Percentiles rank a stretch among this genome's conserved stretches.
Evolutionary conservation across 2,113 vertebrate genomes (phyloP).

Genomic region (Turdus rufiventris): DNA sequence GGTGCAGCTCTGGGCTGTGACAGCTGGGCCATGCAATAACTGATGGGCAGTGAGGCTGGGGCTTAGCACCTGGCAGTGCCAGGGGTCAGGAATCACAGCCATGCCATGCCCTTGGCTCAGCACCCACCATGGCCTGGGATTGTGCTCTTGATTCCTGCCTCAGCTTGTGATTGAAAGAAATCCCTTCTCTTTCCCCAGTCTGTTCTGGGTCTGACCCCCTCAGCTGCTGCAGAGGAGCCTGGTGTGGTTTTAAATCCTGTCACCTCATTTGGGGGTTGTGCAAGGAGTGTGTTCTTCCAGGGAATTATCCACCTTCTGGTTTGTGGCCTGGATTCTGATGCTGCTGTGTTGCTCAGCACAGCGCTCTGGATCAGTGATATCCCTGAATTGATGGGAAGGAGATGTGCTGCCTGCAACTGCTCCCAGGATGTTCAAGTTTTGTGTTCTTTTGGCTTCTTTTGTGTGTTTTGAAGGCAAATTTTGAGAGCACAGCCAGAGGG

Average conservation of each 20-base stretch:
- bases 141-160: not conserved
- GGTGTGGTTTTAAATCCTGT: not conserved
- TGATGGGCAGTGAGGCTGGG: not conserved
- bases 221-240: not conserved
- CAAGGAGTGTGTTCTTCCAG: not conserved
- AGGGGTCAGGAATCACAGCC: not conserved
- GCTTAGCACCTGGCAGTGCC: slow-evolving; percentile 24
- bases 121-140: not conserved
- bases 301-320: not conserved
- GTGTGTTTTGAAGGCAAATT: not conserved
- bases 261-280: not conserved
- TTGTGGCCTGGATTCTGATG: not conserved
- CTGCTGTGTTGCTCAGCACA: not conserved
- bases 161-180: not conserved
- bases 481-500: not conserved
- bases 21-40: not conserved
- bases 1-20: not conserved
- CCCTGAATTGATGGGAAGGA: not conserved
- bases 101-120: not conserved
- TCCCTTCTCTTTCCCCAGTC: not conserved
- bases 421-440: not conserved
- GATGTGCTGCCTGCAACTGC: not conserved
- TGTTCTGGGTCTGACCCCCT: not conserved
- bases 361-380: not conserved
- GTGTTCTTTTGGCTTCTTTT: not conserved